Evolutionary conservation across 2,888 invertebrate genomes (phyloP).

Genomic region (Leptopilina syphax): DNA sequence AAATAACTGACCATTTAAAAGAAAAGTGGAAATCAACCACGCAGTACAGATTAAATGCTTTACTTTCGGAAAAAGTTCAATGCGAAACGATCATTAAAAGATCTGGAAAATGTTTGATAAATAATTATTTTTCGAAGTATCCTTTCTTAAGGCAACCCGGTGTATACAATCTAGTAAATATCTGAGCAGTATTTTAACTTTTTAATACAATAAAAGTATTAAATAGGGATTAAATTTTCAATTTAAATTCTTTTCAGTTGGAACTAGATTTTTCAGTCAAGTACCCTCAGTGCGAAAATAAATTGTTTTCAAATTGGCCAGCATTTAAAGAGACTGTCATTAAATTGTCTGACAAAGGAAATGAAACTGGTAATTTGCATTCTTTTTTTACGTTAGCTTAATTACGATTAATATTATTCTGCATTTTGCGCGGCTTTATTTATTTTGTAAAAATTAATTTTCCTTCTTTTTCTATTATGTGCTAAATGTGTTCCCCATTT

Average conservation of each 20-base stretch:
- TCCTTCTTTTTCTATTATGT: too few species aligned
- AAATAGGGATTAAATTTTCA: neutral
- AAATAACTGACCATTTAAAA: constrained; percentile 6
- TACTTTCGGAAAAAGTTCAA: neutral
- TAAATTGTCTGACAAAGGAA: neutral
- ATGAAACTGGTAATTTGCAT: neutral
- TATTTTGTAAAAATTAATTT: too few species aligned
- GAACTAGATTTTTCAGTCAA: neutral
- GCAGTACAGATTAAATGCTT: neutral
- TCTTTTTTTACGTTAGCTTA: neutral
- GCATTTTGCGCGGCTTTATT: too few species aligned
- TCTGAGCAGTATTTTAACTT: neutral
- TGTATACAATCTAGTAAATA: constrained; percentile 4
- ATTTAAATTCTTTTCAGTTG: constrained; percentile 2
- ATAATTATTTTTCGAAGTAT: constrained; percentile 27
- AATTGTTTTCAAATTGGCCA: constrained; percentile 18
- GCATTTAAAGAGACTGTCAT: constrained; percentile 10
- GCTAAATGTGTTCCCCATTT: too few species aligned
- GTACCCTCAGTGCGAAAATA: constrained; percentile 10
- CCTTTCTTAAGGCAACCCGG: constrained; percentile 23
- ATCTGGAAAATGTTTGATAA: neutral
- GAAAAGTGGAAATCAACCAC: constrained; percentile 2
- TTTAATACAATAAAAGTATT: neutral
- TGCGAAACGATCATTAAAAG: constrained; percentile 19
- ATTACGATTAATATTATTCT: neutral